Evolutionary conservation across 1,140 invertebrate genomes (phyloP), one percentile per base, ranked within the genome.

Genomic region (Arctopsyche grandis): DNA sequence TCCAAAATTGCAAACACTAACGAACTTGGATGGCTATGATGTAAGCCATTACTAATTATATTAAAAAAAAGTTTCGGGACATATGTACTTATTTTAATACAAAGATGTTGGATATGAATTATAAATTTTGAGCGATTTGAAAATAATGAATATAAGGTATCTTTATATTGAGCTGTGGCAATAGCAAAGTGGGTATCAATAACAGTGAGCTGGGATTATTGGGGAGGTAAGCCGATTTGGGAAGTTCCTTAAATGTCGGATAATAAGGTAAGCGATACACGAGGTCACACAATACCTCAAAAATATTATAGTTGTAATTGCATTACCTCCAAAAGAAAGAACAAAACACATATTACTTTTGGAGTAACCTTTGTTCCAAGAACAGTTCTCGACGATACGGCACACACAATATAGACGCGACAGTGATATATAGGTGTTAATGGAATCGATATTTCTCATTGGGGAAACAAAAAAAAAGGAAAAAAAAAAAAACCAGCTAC

Each of bases 401-500:
- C 38, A 46, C 69, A 46, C 69, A 75, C 71, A 75, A 75, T 75
- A 75, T 75, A 75, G 71, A 75, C 46, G 52, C 71, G 71, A 75
- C 71, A 75, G 71, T 75, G 71, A 75, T 75, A 75, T 75, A 75
- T 75, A 75, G 74, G 52, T 63, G 74, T 76, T 63, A 63, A 76
- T 76, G 74, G 74, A 76, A 76, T 76, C 74, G 74, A 76, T 76
- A 76, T 76, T 76, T 76, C 52, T 76, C 74, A 76, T 76, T 24
- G 74, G 74, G 74, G 52, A 71, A 71, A 71, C 63, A 66, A 66
- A 26, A 66, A 66, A 66, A 22, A 12, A 66, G 14, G 26, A 66
- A 10, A 66, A 22, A 12, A 66, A 22, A 66, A 66, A 10, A 66
- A 66, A 3, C 16, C 58, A 26, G 10, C 63, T 5, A 26, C 24